Percentiles rank a stretch among this genome's conserved stretches.
phyloP scores from a whole-genome alignment of 2,888 invertebrate species.

The Brenthis hecate region DNA sequence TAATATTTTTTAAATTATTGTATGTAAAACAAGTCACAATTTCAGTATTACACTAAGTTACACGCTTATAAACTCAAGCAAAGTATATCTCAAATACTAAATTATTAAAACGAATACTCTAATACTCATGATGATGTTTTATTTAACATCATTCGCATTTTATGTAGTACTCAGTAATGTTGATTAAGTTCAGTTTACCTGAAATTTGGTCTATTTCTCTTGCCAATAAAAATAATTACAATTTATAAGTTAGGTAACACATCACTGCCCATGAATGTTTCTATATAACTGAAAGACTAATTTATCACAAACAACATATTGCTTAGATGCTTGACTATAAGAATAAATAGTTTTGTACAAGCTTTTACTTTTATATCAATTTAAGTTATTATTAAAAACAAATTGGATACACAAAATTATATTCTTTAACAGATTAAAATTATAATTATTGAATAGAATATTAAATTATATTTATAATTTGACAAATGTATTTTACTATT shows the following conservation, averaged over 20 bases:
- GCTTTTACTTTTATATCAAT: not conserved
- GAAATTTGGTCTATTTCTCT: constrained; percentile 39
- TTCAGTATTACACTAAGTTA: constrained; percentile 29
- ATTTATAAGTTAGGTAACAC: constrained; percentile 43
- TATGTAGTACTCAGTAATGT: constrained; percentile 16
- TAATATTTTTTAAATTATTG: constrained; percentile 18
- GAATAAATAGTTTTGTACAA: not conserved
- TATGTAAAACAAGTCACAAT: constrained; percentile 30
- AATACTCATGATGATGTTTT: constrained; percentile 27
- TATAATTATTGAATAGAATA: too few species aligned
- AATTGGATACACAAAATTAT: too few species aligned
- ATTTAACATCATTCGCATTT: constrained; percentile 23
- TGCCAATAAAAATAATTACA: constrained; percentile 40
- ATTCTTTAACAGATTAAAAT: too few species aligned
- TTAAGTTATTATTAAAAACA: too few species aligned
- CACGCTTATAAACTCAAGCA: constrained; percentile 2
- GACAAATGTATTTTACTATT: too few species aligned
- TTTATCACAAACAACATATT: constrained; percentile 32
- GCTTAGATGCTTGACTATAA: constrained; percentile 18
- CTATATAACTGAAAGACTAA: constrained; percentile 46
- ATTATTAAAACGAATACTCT: constrained; percentile 11
- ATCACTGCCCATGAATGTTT: constrained; percentile 62
- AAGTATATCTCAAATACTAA: constrained; percentile 12
- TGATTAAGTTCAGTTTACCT: constrained; percentile 22
- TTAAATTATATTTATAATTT: too few species aligned